Evolutionary conservation across 2,888 invertebrate species (phyloP).

Genomic region (Aproaerema taeniolella): DNA sequence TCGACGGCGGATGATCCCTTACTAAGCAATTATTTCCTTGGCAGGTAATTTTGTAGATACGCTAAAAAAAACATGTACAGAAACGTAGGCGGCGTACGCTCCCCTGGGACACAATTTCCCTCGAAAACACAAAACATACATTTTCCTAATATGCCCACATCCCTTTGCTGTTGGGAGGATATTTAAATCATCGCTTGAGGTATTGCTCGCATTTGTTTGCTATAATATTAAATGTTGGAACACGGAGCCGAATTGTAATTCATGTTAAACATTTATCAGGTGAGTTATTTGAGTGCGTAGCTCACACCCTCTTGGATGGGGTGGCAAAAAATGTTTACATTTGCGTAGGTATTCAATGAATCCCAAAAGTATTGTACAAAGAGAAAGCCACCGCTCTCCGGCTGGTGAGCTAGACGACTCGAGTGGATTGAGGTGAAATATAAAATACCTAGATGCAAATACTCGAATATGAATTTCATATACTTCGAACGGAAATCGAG

Average conservation of each 20-base stretch:
- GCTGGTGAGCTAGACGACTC: no score
- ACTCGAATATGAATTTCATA: no score
- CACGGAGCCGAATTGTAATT: background rate
- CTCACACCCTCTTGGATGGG: no score
- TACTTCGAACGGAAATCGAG: no score
- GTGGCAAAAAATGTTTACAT: no score
- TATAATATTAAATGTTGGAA: background rate
- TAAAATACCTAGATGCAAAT: no score
- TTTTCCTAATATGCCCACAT: conserved; percentile 36
- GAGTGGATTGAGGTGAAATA: no score
- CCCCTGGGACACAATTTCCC: conserved; percentile 34
- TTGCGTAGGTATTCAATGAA: no score
- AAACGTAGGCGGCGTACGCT: conserved; percentile 9
- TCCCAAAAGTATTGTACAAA: no score
- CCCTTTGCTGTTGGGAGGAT: conserved; percentile 31
- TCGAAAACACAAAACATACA: conserved; percentile 36
- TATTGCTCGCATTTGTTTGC: conserved; percentile 20
- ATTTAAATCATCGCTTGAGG: conserved; percentile 39
- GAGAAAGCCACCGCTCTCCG: no score
- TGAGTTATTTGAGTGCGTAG: no score
- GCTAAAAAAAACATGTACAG: background rate
- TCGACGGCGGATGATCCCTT: no score
- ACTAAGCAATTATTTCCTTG: background rate
- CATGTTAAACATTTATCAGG: background rate
- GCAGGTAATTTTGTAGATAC: conserved; percentile 2